Percentiles rank a stretch among this genome's conserved stretches.
phyloP scores from a whole-genome alignment of 2,797 vertebrate species.

The Lycodopsis pacificus region DNA sequence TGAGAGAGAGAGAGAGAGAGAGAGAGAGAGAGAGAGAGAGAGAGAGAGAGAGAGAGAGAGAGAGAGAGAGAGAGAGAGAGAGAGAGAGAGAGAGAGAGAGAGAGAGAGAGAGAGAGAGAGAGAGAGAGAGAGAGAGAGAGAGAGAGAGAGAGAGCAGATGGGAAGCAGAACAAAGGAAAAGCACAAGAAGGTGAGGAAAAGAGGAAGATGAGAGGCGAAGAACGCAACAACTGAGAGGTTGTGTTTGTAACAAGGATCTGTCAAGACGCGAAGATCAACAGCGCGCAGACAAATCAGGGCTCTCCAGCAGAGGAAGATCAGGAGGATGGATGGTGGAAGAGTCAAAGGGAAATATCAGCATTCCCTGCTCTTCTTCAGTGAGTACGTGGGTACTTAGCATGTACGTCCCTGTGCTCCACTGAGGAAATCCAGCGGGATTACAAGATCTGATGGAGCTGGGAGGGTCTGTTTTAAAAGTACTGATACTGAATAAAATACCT shows the following conservation, averaged over 20 bases:
- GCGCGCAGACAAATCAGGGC: constrained; percentile 47
- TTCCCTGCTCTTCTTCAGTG: no score
- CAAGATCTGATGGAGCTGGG: neutral
- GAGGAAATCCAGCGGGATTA: constrained; percentile 5
- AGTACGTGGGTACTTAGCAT: no score
- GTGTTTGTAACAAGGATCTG: constrained; percentile 72
- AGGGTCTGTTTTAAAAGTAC: constrained; percentile 28
- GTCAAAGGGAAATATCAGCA: constrained; percentile 49
- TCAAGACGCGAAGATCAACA: constrained; percentile 58
- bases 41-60: constrained; percentile 28
- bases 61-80: constrained; percentile 24
- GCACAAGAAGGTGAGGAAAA: constrained; percentile 60
- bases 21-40: constrained; percentile 22
- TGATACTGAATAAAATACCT: constrained; percentile 1
- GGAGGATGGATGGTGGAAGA: constrained; percentile 45
- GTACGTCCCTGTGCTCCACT: constrained; percentile 33
- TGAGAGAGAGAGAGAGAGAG: constrained; percentile 50
- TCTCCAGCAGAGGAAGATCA: constrained; percentile 55
- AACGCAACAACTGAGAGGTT: constrained; percentile 67
- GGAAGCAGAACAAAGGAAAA: constrained; percentile 73
- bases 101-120: constrained; percentile 48
- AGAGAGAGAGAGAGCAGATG: constrained; percentile 54
- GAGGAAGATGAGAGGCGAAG: constrained; percentile 68
- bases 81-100: no score
- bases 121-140: constrained; percentile 49